Base-by-base conservation (phyloP, 1,140 invertebrate genomes). In the Sipha flava region DNA sequence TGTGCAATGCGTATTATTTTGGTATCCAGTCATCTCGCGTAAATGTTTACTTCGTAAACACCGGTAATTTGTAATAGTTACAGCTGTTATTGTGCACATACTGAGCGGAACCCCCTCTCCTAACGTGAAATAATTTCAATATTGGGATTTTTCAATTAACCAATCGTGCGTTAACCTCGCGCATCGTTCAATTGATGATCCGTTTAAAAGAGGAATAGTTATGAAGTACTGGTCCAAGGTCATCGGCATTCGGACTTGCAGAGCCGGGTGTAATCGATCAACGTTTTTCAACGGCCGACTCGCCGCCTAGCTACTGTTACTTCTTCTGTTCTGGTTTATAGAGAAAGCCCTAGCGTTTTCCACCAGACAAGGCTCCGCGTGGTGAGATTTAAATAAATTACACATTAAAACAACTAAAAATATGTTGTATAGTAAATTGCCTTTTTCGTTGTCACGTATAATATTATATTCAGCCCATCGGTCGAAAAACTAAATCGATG, bases 271-370 rank as follows among this genome's bases (percentile, higher is more conserved):
- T 77, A 77, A 77, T 77, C 73, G 54, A 77, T 77, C 73, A 77
- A 77, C 52, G 73, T 54, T 37, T 57, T 26, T 57, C 31, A 54
- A 40, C 72, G 31, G 6, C 23, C 37, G 37, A 10, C 37, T 40
- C 37, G 37, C 37, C 62, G 37, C 23, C 7, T 37, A 10, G 59
- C 34, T 40, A 47, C 49, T 52, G 26, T 23, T n/a, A 23, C 57
- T 29, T 59, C 26, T 70, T 70, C n/a, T 73, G 26, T 59, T 77
- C 73, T 59, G 73, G 73, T 77, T 77, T 77, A n/a, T 43, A n/a
- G 49, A 43, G 73, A 77, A 77, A 77, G 73, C 14, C 16, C 40
- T 18, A 52, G 21, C n/a, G 47, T 37, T 12, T 37, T 75, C 73
- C 10, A 16, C 14, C 29, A 26, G 49, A 43, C 73, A 57, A 77